Conservation (phyloP, 1,140 invertebrate genomes). For the Drosophila tani region DNA sequence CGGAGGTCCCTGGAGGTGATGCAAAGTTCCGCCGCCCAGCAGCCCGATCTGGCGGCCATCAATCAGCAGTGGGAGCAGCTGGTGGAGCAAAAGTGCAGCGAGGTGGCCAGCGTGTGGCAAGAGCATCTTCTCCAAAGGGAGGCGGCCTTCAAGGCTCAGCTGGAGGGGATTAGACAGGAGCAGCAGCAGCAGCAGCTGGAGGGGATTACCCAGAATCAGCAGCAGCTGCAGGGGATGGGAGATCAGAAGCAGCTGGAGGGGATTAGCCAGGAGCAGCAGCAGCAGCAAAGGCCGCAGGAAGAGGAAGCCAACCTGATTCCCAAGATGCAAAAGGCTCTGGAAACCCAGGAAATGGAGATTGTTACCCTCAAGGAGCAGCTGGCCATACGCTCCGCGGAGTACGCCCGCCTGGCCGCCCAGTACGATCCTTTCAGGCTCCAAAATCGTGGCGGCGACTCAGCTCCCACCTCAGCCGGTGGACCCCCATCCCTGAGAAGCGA, state of each 20-base stretch:
- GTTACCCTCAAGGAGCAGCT: constrained; percentile 89
- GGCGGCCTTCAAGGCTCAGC: constrained; percentile 85
- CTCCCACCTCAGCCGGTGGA: constrained; percentile 4
- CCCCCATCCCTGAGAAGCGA: constrained; percentile 10
- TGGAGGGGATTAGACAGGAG: constrained; percentile 45
- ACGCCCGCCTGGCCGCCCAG: constrained; percentile 82
- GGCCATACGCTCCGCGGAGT: constrained; percentile 85
- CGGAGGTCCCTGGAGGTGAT: constrained; percentile 64
- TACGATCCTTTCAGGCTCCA: constrained; percentile 83
- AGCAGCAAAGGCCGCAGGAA: background rate
- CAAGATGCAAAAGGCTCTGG: constrained; percentile 87
- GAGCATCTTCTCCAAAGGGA: constrained; percentile 87
- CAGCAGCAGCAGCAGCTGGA: constrained; percentile 36
- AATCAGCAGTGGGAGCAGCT: constrained; percentile 85
- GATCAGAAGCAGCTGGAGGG: too few species aligned
- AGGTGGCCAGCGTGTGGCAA: constrained; percentile 89
- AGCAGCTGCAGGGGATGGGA: background rate
- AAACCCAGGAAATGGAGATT: constrained; percentile 89
- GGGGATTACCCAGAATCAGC: constrained; percentile 29
- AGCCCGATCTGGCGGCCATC: constrained; percentile 46
- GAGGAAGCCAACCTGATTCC: constrained; percentile 8
- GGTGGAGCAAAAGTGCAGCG: constrained; percentile 88
- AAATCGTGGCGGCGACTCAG: constrained; percentile 43
- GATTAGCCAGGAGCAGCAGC: too few species aligned
- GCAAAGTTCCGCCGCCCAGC: constrained; percentile 61